A percentile compares a stretch with the other conserved stretches of the same genome.
phyloP scores from a whole-genome alignment of 2,888 invertebrate genomes.

The Ectemnius cavifrons region DNA sequence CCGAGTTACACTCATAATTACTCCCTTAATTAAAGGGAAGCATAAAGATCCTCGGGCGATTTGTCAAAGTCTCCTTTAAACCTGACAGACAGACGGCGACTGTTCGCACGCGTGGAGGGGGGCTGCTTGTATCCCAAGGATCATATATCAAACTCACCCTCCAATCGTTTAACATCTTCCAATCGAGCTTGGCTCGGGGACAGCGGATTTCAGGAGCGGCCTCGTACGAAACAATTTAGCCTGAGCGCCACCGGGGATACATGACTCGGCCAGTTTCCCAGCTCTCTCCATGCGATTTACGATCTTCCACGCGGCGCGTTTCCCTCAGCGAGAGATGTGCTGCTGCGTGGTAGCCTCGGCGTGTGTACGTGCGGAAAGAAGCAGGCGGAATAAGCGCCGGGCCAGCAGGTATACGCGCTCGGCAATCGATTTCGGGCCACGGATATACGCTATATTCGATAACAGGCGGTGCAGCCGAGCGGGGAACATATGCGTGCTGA shows the following conservation, averaged over 20 bases:
- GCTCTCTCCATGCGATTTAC: neutral
- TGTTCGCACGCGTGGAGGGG: too few species aligned
- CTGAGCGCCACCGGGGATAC: neutral
- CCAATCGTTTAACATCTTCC: constrained; percentile 3
- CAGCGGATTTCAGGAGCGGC: neutral
- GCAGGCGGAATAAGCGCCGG: neutral
- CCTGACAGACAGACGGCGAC: too few species aligned
- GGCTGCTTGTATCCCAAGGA: too few species aligned
- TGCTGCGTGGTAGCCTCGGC: too few species aligned
- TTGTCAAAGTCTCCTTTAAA: too few species aligned
- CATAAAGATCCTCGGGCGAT: too few species aligned
- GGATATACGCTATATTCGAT: constrained; percentile 27
- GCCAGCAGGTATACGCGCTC: neutral
- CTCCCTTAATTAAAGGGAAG: too few species aligned
- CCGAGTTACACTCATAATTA: too few species aligned
- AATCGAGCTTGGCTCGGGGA: neutral
- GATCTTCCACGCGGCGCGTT: neutral
- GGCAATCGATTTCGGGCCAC: constrained; percentile 34
- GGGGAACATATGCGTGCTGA: constrained; percentile 20
- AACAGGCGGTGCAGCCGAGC: constrained; percentile 30
- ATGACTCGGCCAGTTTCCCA: too few species aligned
- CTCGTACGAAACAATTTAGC: neutral
- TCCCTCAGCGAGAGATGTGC: too few species aligned
- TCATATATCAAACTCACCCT: too few species aligned
- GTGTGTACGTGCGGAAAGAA: constrained; percentile 2